Percentiles rank a stretch among this genome's conserved stretches.
These are phyloP conservation scores for Todiramphus chloris DNA, from an alignment of 2,113 vertebrate genomes.

Conservation along the genomic window DNA sequence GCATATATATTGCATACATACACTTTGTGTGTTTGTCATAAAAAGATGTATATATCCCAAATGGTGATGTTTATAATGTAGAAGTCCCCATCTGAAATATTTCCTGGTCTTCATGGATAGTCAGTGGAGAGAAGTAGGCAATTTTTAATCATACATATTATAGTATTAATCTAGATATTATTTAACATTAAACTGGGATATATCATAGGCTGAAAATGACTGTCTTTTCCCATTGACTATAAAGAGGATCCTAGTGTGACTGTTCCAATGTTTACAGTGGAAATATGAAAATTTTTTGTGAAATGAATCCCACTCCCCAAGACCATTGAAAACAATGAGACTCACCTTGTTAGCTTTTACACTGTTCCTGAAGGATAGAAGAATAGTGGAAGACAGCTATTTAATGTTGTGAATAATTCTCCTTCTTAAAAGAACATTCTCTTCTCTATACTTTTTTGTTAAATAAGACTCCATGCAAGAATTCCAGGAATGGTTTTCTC, in stretches of 20 bases:
- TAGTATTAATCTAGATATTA: neutral
- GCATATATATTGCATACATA: neutral
- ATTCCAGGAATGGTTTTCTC: slow-evolving; percentile 88
- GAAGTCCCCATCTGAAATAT: neutral
- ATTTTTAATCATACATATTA: neutral
- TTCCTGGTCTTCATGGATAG: neutral
- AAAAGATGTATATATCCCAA: neutral
- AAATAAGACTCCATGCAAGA: slow-evolving; percentile 83
- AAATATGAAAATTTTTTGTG: neutral
- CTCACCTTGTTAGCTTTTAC: neutral
- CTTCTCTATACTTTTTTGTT: neutral
- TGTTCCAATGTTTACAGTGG: neutral
- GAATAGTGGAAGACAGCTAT: neutral
- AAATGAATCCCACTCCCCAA: neutral
- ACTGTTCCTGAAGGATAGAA: neutral
- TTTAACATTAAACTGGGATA: neutral
- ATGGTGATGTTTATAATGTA: neutral
- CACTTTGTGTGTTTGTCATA: neutral
- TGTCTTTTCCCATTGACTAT: neutral
- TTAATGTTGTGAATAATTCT: neutral
- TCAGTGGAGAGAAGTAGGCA: neutral
- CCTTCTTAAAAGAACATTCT: neutral
- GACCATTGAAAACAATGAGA: neutral
- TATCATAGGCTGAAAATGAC: neutral
- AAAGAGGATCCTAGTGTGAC: neutral